These are phyloP conservation scores for Isotomurus palustris DNA, from an alignment of 2,888 invertebrate genomes.

Conservation along the genomic window DNA sequence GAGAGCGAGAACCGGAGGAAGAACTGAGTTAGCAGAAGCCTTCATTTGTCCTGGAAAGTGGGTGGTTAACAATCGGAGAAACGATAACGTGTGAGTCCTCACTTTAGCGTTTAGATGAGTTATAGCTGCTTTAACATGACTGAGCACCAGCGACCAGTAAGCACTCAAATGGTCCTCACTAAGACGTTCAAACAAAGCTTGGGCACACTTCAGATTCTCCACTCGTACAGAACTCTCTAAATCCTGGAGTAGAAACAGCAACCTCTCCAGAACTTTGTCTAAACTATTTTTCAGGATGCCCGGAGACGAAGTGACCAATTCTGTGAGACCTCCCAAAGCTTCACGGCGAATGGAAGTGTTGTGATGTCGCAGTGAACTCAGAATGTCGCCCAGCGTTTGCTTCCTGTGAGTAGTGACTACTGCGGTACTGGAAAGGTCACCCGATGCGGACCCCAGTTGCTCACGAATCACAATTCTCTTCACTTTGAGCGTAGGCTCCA, in stretches of 20 bases:
- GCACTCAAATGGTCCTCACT: slow-evolving; percentile 59
- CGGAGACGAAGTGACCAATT: slow-evolving; percentile 54
- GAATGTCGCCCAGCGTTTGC: slow-evolving; percentile 63
- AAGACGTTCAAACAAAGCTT: slow-evolving; percentile 48
- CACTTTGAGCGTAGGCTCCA: slow-evolving; percentile 82
- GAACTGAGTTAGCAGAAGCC: slow-evolving; percentile 63
- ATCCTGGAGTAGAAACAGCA: slow-evolving; percentile 67
- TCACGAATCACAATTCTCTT: slow-evolving; percentile 78
- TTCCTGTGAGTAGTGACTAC: slow-evolving; percentile 64
- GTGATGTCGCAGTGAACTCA: slow-evolving; percentile 68
- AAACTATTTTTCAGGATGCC: slow-evolving; percentile 58
- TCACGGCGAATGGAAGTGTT: slow-evolving; percentile 64
- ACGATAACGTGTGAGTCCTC: slow-evolving; percentile 74
- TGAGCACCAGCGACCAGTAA: slow-evolving; percentile 70
- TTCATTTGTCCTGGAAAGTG: slow-evolving; percentile 64
- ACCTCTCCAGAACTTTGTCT: slow-evolving; percentile 63
- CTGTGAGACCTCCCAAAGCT: slow-evolving; percentile 56
- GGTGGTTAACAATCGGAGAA: slow-evolving; percentile 70
- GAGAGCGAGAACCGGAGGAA: slow-evolving; percentile 75
- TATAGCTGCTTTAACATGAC: slow-evolving; percentile 82
- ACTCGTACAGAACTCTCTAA: slow-evolving; percentile 59
- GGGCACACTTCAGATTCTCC: slow-evolving; percentile 54
- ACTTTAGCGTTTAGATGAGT: slow-evolving; percentile 76
- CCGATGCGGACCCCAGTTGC: too few relatives aligned
- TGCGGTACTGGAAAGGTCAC: too few relatives aligned